These are phyloP conservation scores for Microplitis manilae DNA, from an alignment of 2,888 invertebrate species.

Conservation along the genomic window DNA sequence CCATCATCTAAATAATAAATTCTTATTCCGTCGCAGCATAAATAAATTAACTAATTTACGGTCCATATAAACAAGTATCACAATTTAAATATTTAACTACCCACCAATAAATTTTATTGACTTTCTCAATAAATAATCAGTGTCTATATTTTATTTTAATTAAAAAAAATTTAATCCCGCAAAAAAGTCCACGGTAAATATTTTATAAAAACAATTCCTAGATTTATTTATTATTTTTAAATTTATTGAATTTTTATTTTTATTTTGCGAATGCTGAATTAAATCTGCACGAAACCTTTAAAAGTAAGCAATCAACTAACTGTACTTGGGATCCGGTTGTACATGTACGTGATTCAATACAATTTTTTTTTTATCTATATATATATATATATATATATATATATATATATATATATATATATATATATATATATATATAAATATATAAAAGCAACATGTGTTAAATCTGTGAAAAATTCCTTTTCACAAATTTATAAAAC, in stretches of 20 bases:
- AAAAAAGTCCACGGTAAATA: no score
- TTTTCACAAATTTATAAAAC: background rate
- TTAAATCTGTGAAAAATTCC: background rate
- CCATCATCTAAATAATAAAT: background rate
- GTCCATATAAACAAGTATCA: background rate
- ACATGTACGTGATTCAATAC: background rate
- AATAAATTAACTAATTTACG: background rate
- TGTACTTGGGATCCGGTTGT: slow-evolving; percentile 12
- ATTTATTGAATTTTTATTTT: background rate
- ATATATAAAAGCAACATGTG: background rate
- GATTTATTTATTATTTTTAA: background rate
- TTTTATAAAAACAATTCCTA: no score
- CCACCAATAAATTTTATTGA: no score
- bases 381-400: background rate
- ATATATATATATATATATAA: background rate
- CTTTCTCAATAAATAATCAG: no score
- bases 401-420: background rate
- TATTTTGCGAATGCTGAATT: background rate
- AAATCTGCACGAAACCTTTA: background rate
- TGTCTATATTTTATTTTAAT: no score
- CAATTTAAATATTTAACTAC: no score
- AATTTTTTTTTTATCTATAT: background rate
- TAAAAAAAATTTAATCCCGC: no score
- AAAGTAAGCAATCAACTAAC: slow-evolving; percentile 3
- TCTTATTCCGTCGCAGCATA: no score